Conservation (phyloP, 53 echinoderm and acorn worm species). For the Mesocentrotus franciscanus region DNA sequence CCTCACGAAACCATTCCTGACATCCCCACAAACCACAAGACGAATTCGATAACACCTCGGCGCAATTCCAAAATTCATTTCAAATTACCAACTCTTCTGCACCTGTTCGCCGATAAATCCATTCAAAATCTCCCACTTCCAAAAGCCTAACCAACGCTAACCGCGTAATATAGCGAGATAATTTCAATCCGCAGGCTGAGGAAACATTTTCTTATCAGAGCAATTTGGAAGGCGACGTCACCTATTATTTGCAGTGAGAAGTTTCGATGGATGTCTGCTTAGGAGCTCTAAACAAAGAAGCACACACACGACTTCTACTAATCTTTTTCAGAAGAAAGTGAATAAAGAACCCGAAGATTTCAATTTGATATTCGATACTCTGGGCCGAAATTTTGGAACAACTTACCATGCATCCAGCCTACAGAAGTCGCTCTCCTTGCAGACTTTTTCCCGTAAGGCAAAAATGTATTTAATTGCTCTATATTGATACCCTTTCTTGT, state of each 20-base stretch:
- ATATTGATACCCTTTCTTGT: too few relatives aligned
- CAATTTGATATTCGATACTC: too few relatives aligned
- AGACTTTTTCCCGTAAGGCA: too few relatives aligned
- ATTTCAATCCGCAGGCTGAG: neutral
- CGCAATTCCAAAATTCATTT: slow-evolving; percentile 41
- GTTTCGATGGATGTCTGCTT: slow-evolving; percentile 32
- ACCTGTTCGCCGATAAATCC: slow-evolving; percentile 48
- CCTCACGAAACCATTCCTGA: neutral
- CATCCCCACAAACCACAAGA: slow-evolving; percentile 43
- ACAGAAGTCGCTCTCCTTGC: too few relatives aligned
- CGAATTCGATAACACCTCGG: slow-evolving; percentile 41
- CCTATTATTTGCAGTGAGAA: slow-evolving; percentile 5
- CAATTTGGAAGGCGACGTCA: slow-evolving; percentile 24
- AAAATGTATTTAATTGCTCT: too few relatives aligned
- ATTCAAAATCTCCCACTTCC: slow-evolving; percentile 40
- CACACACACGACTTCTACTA: neutral
- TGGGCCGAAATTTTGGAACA: too few relatives aligned
- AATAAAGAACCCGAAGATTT: too few relatives aligned
- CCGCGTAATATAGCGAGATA: slow-evolving; percentile 37
- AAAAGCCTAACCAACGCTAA: neutral
- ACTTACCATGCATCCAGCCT: too few relatives aligned
- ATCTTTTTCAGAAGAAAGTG: neutral
- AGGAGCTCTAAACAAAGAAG: neutral
- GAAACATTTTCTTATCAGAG: slow-evolving; percentile 40
- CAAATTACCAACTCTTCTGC: slow-evolving; percentile 17